Conservation (phyloP, 2,797 vertebrate species). For the Aplochiton taeniatus region DNA sequence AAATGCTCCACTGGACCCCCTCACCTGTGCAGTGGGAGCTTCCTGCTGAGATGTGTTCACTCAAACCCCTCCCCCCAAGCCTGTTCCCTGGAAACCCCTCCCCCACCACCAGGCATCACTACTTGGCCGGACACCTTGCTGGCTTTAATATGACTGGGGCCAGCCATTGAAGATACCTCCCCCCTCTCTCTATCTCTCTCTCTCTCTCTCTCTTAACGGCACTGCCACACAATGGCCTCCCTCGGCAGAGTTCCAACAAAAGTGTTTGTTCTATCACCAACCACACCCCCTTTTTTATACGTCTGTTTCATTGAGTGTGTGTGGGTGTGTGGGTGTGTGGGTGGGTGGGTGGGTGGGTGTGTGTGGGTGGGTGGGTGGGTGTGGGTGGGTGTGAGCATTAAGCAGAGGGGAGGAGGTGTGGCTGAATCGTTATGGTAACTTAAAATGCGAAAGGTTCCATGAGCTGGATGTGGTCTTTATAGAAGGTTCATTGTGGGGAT, state of each 20-base stretch:
- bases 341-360: conserved; percentile 31
- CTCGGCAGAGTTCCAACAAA: conserved; percentile 67
- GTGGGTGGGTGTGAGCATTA: background rate
- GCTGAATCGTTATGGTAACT: conserved; percentile 49
- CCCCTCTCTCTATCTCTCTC: conserved; percentile 41
- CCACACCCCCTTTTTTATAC: conserved; percentile 43
- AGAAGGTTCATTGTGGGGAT: background rate
- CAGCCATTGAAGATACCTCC: conserved; percentile 53
- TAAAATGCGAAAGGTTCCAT: conserved; percentile 11
- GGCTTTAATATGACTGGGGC: conserved; percentile 51
- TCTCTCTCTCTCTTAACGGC: conserved; percentile 53
- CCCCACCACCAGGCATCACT: conserved; percentile 37
- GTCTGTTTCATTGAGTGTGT: conserved; percentile 46
- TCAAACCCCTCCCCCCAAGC: conserved; percentile 21
- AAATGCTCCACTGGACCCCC: background rate
- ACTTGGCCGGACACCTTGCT: conserved; percentile 56
- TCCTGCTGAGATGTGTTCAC: background rate
- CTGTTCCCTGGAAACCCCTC: background rate
- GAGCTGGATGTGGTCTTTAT: background rate
- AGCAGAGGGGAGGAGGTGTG: conserved; percentile 43
- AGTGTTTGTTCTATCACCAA: conserved; percentile 63
- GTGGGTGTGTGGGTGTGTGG: conserved; percentile 34
- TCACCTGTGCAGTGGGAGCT: conserved; percentile 2
- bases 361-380: conserved; percentile 27
- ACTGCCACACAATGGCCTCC: conserved; percentile 56